phyloP scores from a whole-genome alignment of 2,113 vertebrate genomes.

The Saccopteryx bilineata region DNA sequence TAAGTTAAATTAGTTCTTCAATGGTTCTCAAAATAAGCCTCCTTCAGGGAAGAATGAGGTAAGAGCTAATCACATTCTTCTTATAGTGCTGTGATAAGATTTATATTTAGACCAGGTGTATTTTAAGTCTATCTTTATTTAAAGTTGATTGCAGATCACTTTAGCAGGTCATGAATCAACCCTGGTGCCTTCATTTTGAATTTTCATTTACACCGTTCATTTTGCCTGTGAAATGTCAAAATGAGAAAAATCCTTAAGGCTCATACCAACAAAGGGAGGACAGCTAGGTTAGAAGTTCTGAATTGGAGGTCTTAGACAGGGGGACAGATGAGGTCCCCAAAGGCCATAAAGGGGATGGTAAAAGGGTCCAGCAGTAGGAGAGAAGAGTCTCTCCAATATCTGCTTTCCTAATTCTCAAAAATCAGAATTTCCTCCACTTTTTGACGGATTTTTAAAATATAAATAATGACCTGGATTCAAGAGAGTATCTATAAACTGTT shows the following conservation, averaged over 20 bases:
- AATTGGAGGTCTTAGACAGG: neutral
- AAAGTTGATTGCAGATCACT: neutral
- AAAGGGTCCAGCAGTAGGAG: neutral
- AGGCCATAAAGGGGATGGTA: neutral
- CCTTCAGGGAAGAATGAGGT: neutral
- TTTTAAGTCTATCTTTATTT: conserved; percentile 43
- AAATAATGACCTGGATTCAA: neutral
- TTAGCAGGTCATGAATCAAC: neutral
- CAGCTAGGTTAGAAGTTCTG: neutral
- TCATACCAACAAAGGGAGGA: neutral
- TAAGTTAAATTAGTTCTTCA: conserved; percentile 53
- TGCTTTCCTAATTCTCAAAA: neutral
- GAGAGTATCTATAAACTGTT: neutral
- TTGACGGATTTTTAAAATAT: conserved; percentile 19
- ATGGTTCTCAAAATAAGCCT: conserved; percentile 12
- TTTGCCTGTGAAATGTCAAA: neutral
- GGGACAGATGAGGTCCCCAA: neutral
- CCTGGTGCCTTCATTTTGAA: conserved; percentile 33
- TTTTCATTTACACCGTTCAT: conserved; percentile 24
- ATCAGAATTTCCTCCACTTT: conserved; percentile 10
- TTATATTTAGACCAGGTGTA: conserved; percentile 7
- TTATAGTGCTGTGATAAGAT: neutral
- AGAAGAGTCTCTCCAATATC: neutral
- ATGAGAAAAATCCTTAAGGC: neutral
- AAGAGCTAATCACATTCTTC: neutral